Base-by-base conservation (phyloP, 2,888 invertebrate genomes). In the Drosophila quinaria region DNA sequence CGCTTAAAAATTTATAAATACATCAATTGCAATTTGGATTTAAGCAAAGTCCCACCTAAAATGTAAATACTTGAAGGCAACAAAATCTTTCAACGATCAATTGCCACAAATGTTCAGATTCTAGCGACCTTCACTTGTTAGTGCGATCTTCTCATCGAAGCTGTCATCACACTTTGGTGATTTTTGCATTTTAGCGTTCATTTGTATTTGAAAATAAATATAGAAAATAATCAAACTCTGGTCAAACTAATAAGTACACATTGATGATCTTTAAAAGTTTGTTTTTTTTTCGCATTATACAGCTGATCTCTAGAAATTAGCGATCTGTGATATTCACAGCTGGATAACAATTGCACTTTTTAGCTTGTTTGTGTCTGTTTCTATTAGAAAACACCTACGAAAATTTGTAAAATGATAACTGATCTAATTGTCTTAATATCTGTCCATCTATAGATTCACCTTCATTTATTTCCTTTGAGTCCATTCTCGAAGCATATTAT, bases 131-230 rank as follows among this genome's bases (percentile, higher is more conserved):
- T 67, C 59, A 49, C 10, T 13, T 42, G 22, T 31, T 42, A 8
- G 49, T 50, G 41, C 22, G 17, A 39, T 33, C 19, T 54, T 19
- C 51, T 51, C 56, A 69, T 58, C 33, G 33, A 35, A 56, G 68
- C 74, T 69, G 60, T 76, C 74, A 78, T 37, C 76, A 29, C 62
- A 70, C 51, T 29, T 55, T 47, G 41, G 4, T 41, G 55, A 74
- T 76, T 61, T 69, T 61, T 52, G 51, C 69, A 51, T 37, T 42
- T 66, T 22, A 50, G 35, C 49, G 10, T 25, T 54, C 35, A 65
- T 54, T 55, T 55, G 15, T 33, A 25, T 51, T 44, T 31, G 52
- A 54, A 29, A 56, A 42, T 63, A 58, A 29, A 56, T 37, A 60
- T 71, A 44, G 15, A 19, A 17, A 39, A 44, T 54, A 44, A 61